Percentiles rank a stretch among this genome's conserved stretches.
phyloP scores from a whole-genome alignment of 2,113 vertebrate genomes.

The Atrichornis clamosus region DNA sequence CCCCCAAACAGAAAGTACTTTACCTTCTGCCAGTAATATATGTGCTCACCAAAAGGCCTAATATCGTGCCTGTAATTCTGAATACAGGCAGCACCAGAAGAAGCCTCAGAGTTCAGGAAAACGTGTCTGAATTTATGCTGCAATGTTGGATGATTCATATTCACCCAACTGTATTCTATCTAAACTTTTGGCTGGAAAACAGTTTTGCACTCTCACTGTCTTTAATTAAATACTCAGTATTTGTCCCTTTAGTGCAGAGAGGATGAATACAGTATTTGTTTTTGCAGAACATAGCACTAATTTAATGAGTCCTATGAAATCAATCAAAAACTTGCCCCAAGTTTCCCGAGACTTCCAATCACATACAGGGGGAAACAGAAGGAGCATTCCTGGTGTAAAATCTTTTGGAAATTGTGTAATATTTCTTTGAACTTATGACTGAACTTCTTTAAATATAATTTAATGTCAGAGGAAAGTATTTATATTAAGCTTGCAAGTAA shows the following conservation, averaged over 20 bases:
- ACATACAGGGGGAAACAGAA: background rate
- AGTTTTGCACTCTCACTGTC: background rate
- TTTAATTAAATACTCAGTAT: background rate
- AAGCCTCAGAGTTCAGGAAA: background rate
- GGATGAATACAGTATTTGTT: background rate
- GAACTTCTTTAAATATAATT: background rate
- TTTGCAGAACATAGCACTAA: background rate
- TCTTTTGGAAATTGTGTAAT: background rate
- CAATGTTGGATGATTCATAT: background rate
- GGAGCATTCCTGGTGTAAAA: background rate
- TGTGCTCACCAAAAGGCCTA: background rate
- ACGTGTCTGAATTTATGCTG: background rate
- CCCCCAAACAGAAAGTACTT: background rate
- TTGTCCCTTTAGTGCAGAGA: background rate
- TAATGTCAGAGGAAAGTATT: background rate
- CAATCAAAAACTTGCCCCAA: background rate
- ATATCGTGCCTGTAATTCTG: background rate
- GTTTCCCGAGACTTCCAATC: background rate
- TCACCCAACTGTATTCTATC: background rate
- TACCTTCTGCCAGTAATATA: background rate
- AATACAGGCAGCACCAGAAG: background rate
- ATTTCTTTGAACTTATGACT: background rate
- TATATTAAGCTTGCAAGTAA: background rate
- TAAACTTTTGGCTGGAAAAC: background rate
- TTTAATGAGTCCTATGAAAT: background rate